These are phyloP conservation scores for Arion vulgaris DNA, from an alignment of 1,140 invertebrate species.

Conservation along the genomic window DNA sequence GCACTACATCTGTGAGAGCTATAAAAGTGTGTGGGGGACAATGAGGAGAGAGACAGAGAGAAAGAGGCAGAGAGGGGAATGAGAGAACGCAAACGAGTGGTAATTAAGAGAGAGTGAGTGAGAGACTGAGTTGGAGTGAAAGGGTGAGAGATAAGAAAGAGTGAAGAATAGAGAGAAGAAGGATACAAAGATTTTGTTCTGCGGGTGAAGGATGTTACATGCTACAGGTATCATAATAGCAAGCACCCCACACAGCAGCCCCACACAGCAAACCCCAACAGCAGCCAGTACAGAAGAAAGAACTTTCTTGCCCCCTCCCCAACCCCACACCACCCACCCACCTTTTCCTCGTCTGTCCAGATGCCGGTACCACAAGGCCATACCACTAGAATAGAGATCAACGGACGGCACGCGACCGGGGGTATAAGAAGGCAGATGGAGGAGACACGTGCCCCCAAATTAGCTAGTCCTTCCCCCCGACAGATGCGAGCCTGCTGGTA, in stretches of 20 bases:
- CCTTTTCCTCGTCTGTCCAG: not conserved
- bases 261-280: no score
- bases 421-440: conserved; percentile 2
- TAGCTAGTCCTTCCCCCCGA: no score
- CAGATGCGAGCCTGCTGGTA: no score
- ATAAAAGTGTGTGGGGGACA: no score
- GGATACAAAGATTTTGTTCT: not conserved
- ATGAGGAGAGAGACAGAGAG: not conserved
- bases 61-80: not conserved
- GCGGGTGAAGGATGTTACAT: no score
- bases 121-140: not conserved
- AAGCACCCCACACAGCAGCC: no score
- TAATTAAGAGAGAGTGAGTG: no score
- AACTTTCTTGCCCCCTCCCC: not conserved
- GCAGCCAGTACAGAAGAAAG: not conserved
- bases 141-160: not conserved
- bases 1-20: no score
- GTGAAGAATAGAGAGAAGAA: not conserved
- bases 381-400: not conserved
- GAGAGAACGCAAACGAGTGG: not conserved
- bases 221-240: not conserved
- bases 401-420: conserved; percentile 33
- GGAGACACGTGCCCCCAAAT: conserved; percentile 19
- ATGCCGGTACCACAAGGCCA: not conserved
- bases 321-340: no score